A percentile compares a stretch with the other conserved stretches of the same genome.
Conservation (phyloP, 2,113 vertebrate genomes). For the Dasyprocta punctata region DNA sequence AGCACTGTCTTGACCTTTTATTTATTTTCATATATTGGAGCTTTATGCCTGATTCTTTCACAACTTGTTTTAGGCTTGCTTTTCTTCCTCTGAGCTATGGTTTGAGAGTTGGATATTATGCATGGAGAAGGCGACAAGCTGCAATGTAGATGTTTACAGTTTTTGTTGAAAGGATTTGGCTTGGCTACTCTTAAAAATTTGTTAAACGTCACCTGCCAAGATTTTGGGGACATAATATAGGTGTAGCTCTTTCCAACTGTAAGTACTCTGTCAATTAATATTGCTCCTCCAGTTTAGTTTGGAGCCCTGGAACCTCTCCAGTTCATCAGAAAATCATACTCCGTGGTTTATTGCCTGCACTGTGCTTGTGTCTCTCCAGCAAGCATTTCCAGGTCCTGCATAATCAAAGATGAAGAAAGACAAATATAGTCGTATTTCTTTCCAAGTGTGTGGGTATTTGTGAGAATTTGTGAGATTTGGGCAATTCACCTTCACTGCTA, state of each 20-base stretch:
- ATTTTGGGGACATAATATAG: neutral
- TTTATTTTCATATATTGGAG: neutral
- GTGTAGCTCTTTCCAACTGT: neutral
- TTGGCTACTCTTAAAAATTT: neutral
- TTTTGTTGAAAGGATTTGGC: neutral
- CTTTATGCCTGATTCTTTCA: neutral
- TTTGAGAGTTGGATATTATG: neutral
- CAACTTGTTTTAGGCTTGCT: neutral
- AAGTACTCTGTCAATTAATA: neutral
- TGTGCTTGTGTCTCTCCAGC: neutral
- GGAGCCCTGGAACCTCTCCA: neutral
- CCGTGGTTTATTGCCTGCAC: neutral
- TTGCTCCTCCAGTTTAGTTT: neutral
- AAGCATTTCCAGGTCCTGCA: neutral
- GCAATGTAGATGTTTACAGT: neutral
- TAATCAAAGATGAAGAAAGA: neutral
- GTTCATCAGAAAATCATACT: neutral
- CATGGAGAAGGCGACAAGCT: neutral
- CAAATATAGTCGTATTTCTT: neutral
- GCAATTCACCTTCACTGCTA: neutral
- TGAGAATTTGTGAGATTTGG: conserved; percentile 10
- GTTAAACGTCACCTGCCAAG: neutral
- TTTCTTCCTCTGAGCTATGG: conserved; percentile 19
- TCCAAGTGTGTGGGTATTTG: neutral
- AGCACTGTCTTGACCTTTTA: neutral